Base-by-base conservation (phyloP, 1,140 invertebrate species). In the Oryzaephilus surinamensis region DNA sequence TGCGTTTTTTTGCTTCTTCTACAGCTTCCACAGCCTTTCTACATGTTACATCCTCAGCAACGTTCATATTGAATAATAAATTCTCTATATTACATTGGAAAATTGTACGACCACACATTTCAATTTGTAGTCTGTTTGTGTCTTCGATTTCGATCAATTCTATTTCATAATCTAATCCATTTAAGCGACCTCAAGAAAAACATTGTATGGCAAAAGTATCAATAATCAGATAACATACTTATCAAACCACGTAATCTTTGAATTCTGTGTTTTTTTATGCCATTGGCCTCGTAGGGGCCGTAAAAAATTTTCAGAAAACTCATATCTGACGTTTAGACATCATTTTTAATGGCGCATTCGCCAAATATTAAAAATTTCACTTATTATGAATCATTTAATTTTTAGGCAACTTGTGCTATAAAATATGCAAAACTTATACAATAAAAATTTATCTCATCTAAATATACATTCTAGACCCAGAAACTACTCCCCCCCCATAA, bases 221-320 rank as follows among this genome's bases (percentile, higher is more conserved):
- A n/a, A n/a, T n/a, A n/a, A n/a, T n/a, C n/a, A n/a, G n/a, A n/a
- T n/a, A n/a, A n/a, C n/a, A n/a, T n/a, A n/a, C n/a, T n/a, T n/a
- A n/a, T n/a, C n/a, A n/a, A n/a, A n/a, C n/a, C n/a, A n/a, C n/a
- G n/a, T 3, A 54, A 27, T 34, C 38, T 45, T 26, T 54, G 51
- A 7, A 42, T 41, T 34, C 38, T 41, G 32, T 54, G 51, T 11
- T 16, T 35, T 7, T 50, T 50, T 3, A 46, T 32, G 0, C 51
- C 48, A 30, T 50, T 11, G 11, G 51, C 45, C 32, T 51, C 48
- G 29, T 51, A 53, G 8, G 51, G 51, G 2, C 51, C 51, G 17
- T 50, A 51, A 15, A 6, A 21, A 26, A 45, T 39, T 40, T 32
- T 40, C 10, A 45, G 23, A 17, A 23, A n/a, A n/a, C n/a, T n/a